A percentile compares a stretch with the other conserved stretches of the same genome.
These are phyloP conservation scores for Sebastes oblongus DNA, from an alignment of 2,797 vertebrate genomes.

Conservation along the genomic window DNA sequence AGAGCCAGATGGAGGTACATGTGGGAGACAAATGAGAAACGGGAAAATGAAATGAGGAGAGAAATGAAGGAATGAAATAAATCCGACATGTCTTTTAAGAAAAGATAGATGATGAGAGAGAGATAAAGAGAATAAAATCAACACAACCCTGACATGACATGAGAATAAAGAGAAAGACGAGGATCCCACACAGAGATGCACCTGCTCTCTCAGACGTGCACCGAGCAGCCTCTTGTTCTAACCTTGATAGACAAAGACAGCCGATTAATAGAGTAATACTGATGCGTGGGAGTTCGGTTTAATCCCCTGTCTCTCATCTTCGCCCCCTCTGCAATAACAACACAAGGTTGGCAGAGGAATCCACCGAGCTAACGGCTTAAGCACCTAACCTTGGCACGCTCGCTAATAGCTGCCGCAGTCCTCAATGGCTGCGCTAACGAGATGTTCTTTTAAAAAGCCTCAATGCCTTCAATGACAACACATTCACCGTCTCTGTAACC, in stretches of 20 bases:
- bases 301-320: slow-evolving; percentile 53
- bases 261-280: slow-evolving; percentile 60
- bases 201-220: slow-evolving; percentile 11
- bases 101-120: neutral
- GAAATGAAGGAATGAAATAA: neutral
- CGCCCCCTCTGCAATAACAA: slow-evolving; percentile 54
- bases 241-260: slow-evolving; percentile 69
- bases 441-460: slow-evolving; percentile 36
- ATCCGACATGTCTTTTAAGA: neutral
- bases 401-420: slow-evolving; percentile 32
- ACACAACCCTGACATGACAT: neutral
- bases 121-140: neutral
- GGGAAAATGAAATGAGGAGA: neutral
- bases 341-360: slow-evolving; percentile 52
- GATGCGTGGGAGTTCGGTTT: slow-evolving; percentile 60
- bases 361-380: slow-evolving; percentile 53
- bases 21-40: neutral
- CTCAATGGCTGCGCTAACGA: slow-evolving; percentile 20
- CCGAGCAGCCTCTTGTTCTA: slow-evolving; percentile 45
- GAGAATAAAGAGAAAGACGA: neutral
- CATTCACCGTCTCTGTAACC: slow-evolving; percentile 7
- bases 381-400: slow-evolving; percentile 59
- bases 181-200: slow-evolving; percentile 1
- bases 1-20: neutral
- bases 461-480: slow-evolving; percentile 28